Percentiles rank a stretch among this genome's conserved stretches.
These are phyloP conservation scores for Lates calcarifer DNA, from an alignment of 2,113 vertebrate genomes.

Conservation along the genomic window DNA sequence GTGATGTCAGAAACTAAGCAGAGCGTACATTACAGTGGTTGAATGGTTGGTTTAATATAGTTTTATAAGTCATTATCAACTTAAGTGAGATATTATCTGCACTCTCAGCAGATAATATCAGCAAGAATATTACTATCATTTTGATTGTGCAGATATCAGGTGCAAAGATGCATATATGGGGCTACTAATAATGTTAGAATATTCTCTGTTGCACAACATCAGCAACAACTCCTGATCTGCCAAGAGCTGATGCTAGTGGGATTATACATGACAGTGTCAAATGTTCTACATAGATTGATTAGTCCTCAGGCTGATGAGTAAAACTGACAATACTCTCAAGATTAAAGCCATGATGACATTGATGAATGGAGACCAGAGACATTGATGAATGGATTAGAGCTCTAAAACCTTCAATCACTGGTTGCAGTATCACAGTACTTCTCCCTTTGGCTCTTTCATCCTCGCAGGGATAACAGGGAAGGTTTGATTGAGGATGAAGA, in stretches of 20 bases:
- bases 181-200: not conserved
- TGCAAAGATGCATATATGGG: not conserved
- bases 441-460: slow-evolving; percentile 41
- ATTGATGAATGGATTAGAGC: slow-evolving; percentile 69
- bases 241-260: slow-evolving; percentile 27
- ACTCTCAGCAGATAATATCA: no score
- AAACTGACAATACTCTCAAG: slow-evolving; percentile 68
- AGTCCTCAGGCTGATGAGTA: slow-evolving; percentile 61
- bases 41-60: not conserved
- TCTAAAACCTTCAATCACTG: slow-evolving; percentile 66
- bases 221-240: slow-evolving; percentile 1
- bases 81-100: not conserved
- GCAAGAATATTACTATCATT: not conserved
- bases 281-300: slow-evolving; percentile 71
- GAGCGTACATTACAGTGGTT: not conserved
- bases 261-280: slow-evolving; percentile 61
- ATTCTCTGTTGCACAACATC: not conserved
- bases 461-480: slow-evolving; percentile 4
- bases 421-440: slow-evolving; percentile 36
- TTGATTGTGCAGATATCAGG: not conserved
- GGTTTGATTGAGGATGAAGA: slow-evolving; percentile 45
- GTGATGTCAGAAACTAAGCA: not conserved
- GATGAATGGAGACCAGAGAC: slow-evolving; percentile 71
- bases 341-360: slow-evolving; percentile 69
- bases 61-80: not conserved